Base-by-base conservation (phyloP, 1,140 invertebrate genomes). In the Drosophila repleta region DNA sequence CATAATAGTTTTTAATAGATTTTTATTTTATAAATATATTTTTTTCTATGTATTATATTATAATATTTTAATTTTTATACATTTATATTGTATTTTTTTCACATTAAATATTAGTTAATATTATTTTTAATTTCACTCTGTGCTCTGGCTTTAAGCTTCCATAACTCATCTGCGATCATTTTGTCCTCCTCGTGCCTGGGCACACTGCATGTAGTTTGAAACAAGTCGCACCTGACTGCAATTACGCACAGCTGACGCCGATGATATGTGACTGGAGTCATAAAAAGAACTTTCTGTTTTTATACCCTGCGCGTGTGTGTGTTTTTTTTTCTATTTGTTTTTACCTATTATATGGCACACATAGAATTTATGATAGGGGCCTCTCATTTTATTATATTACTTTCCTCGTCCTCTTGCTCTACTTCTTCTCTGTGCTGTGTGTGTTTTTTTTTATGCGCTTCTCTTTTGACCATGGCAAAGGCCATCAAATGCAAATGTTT, bases 401-500 rank as follows among this genome's bases (percentile, higher is more conserved):
- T 53, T 56, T 35, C 20, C 18, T 2, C 29, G 4, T 4, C 3
- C 0, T 35, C 26, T 24, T 29, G 29, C 26, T n/a, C 21, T 4
- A 18, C 10, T 24, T 24, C n/a, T 45, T 55, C 41, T 46, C 0
- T 56, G n/a, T n/a, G n/a, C n/a, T n/a, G n/a, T n/a, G n/a, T n/a
- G n/a, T n/a, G 1, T 1, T 26, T 20, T 17, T 21, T 57, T 7
- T 26, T 45, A 0, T 17, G n/a, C 21, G 13, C 18, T 55, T 4
- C 35, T 17, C 15, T 10, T 24, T 10, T 15, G 37, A 26, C 8
- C 53, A 17, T 48, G 41, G 24, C 63, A 48, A 41, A 48, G 3
- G 63, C 63, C 29, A 58, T 66, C 55, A 66, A 66, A 60, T 66
- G 55, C 55, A 58, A 66, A 66, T 66, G 55, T 66, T 66, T 66